Evolutionary conservation across 2,113 vertebrate species (phyloP).

Genomic region (Xyrauchen texanus): DNA sequence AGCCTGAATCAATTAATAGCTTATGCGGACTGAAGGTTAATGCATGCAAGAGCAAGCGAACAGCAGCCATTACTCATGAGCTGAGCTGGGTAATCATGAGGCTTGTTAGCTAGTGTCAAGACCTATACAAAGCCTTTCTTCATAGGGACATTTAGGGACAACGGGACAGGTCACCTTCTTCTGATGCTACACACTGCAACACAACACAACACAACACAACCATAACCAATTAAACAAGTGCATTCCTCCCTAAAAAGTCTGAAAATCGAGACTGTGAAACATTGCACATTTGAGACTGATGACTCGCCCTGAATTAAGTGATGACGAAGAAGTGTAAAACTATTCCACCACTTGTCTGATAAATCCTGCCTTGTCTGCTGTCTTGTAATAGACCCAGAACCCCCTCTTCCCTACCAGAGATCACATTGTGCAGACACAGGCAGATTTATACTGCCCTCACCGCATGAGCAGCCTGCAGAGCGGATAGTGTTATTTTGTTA

Average conservation of each 20-base stretch:
- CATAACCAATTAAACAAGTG: background rate
- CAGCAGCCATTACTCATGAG: conserved; percentile 30
- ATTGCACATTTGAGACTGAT: background rate
- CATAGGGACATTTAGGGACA: background rate
- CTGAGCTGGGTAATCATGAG: background rate
- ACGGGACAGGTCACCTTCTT: conserved; percentile 12
- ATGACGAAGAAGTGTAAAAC: conserved; percentile 29
- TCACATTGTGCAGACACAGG: conserved; percentile 17
- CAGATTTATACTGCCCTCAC: conserved; percentile 69
- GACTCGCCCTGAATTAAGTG: background rate
- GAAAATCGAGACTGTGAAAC: background rate
- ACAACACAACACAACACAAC: too few species aligned
- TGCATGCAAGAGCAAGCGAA: conserved; percentile 52
- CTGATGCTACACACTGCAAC: background rate
- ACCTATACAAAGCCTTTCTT: too few species aligned
- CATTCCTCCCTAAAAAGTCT: background rate
- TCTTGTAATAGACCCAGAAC: conserved; percentile 62
- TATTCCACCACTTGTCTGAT: background rate
- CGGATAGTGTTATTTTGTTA: background rate
- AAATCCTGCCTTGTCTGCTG: conserved; percentile 46
- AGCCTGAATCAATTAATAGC: conserved; percentile 64
- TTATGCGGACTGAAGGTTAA: conserved; percentile 68
- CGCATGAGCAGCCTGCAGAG: conserved; percentile 33
- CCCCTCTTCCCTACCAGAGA: conserved; percentile 33
- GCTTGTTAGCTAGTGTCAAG: conserved; percentile 1